Base-by-base conservation (phyloP, 2,797 vertebrate species). In the Sebastes minor region DNA sequence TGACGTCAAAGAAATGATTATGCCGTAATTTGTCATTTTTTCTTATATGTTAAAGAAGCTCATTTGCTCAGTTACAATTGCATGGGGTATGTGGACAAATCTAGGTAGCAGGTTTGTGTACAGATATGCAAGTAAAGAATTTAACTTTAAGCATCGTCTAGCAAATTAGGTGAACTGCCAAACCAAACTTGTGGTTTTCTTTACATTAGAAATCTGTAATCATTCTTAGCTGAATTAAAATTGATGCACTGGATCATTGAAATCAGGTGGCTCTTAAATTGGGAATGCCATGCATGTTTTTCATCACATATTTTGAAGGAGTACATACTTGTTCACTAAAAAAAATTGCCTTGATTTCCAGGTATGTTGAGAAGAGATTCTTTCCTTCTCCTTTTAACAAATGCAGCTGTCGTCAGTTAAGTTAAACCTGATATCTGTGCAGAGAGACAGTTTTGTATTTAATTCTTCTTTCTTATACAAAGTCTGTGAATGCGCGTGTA, bases 391-490 rank as follows among this genome's bases (percentile, higher is more conserved):
- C 4, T 28, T 65, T 49, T 22, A 52, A 66, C 6, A 52, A 70
- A 76, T 80, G 42, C 76, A 81, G 25, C 59, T 79, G 33, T 78
- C 25, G 22, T 28, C 32, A 57, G 27, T 74, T 16, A 57, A 28
- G 38, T 70, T 27, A 38, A 71, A 71, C 53, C 62, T 59, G 49
- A 69, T 53, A 60, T 73, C 7, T 87, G 66, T 74, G 23, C 61
- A 20, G 38, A 69, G 59, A 77, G 56, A 81, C 32, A 23, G 52
- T 87, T 84, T 89, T 91, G 78, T 87, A 83, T 52, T 70, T 92
- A 30, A 38, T 70, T 81, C 60, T 77, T 78, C 25, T 81, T 86
- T 85, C 59, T 72, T 73, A 55, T 27, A 49, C 28, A 63, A 14
- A 76, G 57, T 84, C 33, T 82, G 62, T 82, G 49, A 61, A 52